phyloP scores from a whole-genome alignment of 2,113 vertebrate species.

The Tapirus terrestris region DNA sequence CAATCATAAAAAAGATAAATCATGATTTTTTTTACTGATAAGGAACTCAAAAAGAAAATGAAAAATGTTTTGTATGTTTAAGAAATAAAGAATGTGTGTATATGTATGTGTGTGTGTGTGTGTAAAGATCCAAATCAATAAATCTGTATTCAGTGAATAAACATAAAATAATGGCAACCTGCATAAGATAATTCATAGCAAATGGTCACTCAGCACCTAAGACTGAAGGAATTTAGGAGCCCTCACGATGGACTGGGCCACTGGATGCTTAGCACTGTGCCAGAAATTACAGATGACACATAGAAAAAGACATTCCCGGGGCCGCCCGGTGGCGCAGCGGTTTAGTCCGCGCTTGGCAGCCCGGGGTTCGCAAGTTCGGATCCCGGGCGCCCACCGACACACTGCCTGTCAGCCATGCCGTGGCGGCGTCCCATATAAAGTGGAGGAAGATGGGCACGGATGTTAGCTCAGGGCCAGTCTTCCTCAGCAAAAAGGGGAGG shows the following conservation, averaged over 20 bases:
- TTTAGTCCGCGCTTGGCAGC: no score
- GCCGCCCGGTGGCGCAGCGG: no score
- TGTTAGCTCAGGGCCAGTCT: no score
- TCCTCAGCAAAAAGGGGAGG: no score
- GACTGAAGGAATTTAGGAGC: background rate
- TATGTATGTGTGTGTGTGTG: background rate
- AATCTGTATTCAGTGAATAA: background rate
- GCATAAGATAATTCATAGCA: background rate
- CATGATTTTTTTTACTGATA: background rate
- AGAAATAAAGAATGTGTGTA: background rate
- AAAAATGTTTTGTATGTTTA: background rate
- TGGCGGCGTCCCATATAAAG: no score
- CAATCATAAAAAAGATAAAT: conserved; percentile 16
- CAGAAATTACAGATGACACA: background rate
- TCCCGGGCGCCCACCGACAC: no score
- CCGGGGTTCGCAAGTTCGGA: no score
- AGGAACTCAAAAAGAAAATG: conserved; percentile 38
- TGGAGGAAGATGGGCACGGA: no score
- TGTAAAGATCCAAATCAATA: background rate
- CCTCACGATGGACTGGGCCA: background rate
- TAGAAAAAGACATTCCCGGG: background rate
- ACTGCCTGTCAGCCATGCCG: no score
- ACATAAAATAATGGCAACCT: background rate
- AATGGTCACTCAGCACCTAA: background rate
- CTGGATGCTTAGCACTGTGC: background rate